Evolutionary conservation across 2,797 vertebrate genomes (phyloP).

Genomic region (Amazona ochrocephala): DNA sequence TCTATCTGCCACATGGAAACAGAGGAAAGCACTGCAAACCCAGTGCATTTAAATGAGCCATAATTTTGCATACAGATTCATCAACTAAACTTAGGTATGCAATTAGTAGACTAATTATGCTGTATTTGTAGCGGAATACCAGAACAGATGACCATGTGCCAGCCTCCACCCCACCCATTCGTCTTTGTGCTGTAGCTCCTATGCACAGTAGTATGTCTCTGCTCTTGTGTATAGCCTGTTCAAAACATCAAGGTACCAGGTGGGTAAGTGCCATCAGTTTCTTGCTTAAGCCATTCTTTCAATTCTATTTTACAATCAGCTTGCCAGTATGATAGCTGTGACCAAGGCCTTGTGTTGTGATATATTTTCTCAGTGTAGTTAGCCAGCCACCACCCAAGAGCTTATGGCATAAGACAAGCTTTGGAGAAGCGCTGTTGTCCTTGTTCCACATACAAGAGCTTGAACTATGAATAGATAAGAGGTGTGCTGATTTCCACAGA

Average conservation of each 20-base stretch:
- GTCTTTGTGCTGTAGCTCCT: neutral
- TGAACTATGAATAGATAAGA: neutral
- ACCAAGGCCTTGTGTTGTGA: neutral
- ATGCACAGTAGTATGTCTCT: neutral
- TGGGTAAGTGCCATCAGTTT: neutral
- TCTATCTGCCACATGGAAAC: neutral
- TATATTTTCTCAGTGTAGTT: neutral
- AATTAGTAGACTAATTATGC: conserved; percentile 50
- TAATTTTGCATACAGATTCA: conserved; percentile 44
- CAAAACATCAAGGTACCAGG: conserved; percentile 7
- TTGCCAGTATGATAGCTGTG: neutral
- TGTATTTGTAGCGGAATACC: conserved; percentile 45
- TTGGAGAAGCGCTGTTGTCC: neutral
- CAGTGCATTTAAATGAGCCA: conserved; percentile 43
- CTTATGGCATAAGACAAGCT: neutral
- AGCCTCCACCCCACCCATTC: neutral
- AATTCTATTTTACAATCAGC: neutral
- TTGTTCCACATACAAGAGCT: accelerated
- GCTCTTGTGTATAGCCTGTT: neutral
- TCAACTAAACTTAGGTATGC: conserved; percentile 33
- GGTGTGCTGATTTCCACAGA: neutral
- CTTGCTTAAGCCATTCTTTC: neutral
- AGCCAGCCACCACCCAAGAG: neutral
- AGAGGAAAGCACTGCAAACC: conserved; percentile 7
- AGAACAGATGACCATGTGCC: conserved; percentile 34